Evolutionary conservation across 2,113 vertebrate genomes (phyloP).

Genomic region (Neogobius melanostomus): DNA sequence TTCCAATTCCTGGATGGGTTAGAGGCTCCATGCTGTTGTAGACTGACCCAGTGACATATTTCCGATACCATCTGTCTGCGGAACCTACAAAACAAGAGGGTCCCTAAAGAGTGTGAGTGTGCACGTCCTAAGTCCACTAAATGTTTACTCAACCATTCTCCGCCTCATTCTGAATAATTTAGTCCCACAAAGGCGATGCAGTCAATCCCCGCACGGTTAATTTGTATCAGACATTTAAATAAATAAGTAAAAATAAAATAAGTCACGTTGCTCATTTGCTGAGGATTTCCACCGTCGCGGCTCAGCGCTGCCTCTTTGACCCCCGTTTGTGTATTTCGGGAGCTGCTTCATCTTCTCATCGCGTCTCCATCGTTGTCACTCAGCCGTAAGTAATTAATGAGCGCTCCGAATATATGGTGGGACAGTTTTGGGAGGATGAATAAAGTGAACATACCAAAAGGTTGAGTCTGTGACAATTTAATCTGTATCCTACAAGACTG

Average conservation of each 20-base stretch:
- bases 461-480: background rate
- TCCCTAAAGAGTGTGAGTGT: constrained; percentile 37
- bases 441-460: background rate
- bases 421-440: background rate
- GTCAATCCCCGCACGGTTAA: constrained; percentile 52
- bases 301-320: constrained; percentile 35
- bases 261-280: constrained; percentile 26
- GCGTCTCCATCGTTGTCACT: constrained; percentile 3
- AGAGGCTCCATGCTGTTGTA: constrained; percentile 22
- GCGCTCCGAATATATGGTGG: constrained; percentile 11
- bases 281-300: constrained; percentile 28
- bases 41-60: constrained; percentile 75
- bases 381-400: constrained; percentile 57
- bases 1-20: constrained; percentile 20
- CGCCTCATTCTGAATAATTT: constrained; percentile 61
- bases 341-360: constrained; percentile 20
- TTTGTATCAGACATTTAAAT: constrained; percentile 40
- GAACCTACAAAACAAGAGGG: constrained; percentile 38
- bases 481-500: background rate
- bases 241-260: background rate
- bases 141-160: constrained; percentile 54
- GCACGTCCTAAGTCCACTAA: constrained; percentile 60
- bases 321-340: constrained; percentile 29
- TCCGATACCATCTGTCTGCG: constrained; percentile 67
- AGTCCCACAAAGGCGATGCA: constrained; percentile 31